Evolutionary conservation across 2,113 vertebrate genomes (phyloP), one percentile per base, ranked within the genome.

Genomic region (Cheilinus undulatus): DNA sequence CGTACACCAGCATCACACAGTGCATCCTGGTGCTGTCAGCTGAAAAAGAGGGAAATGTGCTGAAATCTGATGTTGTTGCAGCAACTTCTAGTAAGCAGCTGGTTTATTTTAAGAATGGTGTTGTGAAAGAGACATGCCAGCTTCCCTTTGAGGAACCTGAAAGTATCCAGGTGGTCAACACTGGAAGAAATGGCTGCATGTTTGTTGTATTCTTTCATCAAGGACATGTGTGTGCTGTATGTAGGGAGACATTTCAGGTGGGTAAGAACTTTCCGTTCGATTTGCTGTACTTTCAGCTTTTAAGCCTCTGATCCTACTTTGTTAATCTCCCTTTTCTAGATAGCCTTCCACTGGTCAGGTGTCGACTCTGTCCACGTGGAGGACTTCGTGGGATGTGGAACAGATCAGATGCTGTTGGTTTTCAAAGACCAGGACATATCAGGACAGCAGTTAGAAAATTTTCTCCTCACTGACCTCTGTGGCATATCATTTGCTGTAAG

Each of bases 231-330:
- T 98, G 96, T 64, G 93, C 93, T 22, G 60, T 98, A 40, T 95
- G 92, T 92, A 95, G 92, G 86, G 93, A 96, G 38, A 92, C 87
- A 10, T 96, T 97, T 72, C 93, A 98, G 96, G 97, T 97, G 93
- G 36, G 76, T 13, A 23, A 40, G 26, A 11, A 17, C 3, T 52
- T 53, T 17, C 17, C 8, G 14, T 19, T 2, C 10, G 10, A 12
- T 5, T 32, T 3, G n/a, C 17, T 43, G 1, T 20, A 52, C 9
- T 27, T 26, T 26, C 20, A 12, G 42, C n/a, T n/a, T n/a, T n/a
- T 40, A 4, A 19, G 9, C 45, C 23, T 11, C 3, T 2, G 7
- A 30, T 7, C 8, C 24, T 19, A 8, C 7, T 20, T 40, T 64
- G 20, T 48, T 26, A 13, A 54, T 48, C 6, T 42, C 13, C 88